These are phyloP conservation scores for Argopecten irradians DNA, from an alignment of 1,140 invertebrate species.

Conservation along the genomic window DNA sequence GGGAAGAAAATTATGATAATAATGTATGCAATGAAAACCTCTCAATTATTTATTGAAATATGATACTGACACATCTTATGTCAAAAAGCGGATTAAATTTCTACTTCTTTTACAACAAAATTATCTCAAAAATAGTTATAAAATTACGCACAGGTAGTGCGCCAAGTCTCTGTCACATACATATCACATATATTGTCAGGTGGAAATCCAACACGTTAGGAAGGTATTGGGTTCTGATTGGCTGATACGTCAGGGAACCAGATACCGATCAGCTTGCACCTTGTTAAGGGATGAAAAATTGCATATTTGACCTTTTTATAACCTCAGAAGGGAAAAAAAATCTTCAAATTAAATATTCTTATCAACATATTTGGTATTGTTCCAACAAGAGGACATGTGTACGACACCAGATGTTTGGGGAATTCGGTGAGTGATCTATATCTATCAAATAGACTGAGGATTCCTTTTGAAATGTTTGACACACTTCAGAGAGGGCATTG, in stretches of 20 bases:
- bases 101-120: not conserved
- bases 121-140: not conserved
- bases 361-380: not conserved
- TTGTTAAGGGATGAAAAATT: conserved; percentile 9
- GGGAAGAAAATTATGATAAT: not conserved
- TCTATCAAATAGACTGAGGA: not conserved
- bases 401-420: not conserved
- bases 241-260: not conserved
- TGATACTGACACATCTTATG: conserved; percentile 17
- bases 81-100: not conserved
- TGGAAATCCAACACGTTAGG: not conserved
- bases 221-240: conserved; percentile 6
- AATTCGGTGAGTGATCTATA: not conserved
- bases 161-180: not conserved
- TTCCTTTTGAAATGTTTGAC: not conserved
- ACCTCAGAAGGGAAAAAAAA: not conserved
- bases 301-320: not conserved
- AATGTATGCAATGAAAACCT: not conserved
- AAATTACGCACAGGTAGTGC: not conserved
- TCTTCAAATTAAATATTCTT: conserved; percentile 2
- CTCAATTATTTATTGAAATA: not conserved
- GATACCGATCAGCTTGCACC: not conserved
- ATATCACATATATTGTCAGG: not conserved
- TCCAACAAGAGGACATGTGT: not conserved
- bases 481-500: not conserved